Percentiles rank a stretch among this genome's conserved stretches.
Evolutionary conservation across 2,113 vertebrate genomes (phyloP).

Genomic region (Australoheros scitulus): DNA sequence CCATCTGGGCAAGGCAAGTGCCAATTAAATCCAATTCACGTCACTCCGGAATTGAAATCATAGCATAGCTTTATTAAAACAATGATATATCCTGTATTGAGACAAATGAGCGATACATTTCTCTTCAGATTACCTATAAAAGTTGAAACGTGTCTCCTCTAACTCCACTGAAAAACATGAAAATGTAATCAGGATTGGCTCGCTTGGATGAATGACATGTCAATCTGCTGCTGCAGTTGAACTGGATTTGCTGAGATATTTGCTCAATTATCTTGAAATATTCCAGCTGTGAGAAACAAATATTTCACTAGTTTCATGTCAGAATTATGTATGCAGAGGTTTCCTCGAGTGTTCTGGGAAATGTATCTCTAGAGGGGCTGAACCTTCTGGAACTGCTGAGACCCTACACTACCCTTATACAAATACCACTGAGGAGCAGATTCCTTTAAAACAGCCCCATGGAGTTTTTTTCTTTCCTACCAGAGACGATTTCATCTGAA

Average conservation of each 20-base stretch:
- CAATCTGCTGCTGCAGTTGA: neutral
- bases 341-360: constrained; percentile 53
- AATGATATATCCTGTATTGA: neutral
- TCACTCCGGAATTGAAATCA: constrained; percentile 54
- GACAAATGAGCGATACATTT: constrained; percentile 32
- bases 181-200: neutral
- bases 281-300: constrained; percentile 45
- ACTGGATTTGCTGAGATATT: constrained; percentile 31
- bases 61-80: constrained; percentile 31
- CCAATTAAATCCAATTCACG: constrained; percentile 64
- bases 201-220: constrained; percentile 6
- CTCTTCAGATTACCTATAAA: constrained; percentile 20
- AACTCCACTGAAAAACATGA: neutral
- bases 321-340: constrained; percentile 42
- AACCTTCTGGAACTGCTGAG: constrained; percentile 1
- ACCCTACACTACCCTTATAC: neutral
- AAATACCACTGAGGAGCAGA: constrained; percentile 19
- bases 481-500: constrained; percentile 16
- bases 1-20: constrained; percentile 65
- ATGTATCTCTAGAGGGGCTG: constrained; percentile 26
- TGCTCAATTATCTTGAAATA: constrained; percentile 43
- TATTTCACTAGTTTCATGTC: constrained; percentile 46
- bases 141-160: constrained; percentile 15
- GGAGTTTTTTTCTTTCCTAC: neutral
- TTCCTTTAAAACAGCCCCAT: neutral